Evolutionary conservation across 92 coral and sea anemone species (phyloP), one percentile per base, ranked within the genome.

Genomic region (Muricea muricata): DNA sequence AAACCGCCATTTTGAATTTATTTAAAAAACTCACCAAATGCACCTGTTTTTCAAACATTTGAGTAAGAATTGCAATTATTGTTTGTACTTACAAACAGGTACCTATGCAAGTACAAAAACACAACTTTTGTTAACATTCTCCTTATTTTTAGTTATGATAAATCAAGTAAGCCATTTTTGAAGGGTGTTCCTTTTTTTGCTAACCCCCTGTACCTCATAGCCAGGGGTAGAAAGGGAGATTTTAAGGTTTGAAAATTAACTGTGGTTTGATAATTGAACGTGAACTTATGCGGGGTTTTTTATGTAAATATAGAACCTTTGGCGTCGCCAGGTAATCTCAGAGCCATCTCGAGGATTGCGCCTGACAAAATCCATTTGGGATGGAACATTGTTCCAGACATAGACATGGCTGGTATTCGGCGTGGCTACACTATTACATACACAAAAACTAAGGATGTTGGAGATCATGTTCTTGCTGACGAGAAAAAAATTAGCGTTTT

Each of bases 391-490:
- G 75, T 68, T 37, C 75, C 75, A 1, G 46, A 68, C 41, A 6
- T 34, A 7, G 25, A 32, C 6, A 41, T 68, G 46, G 42, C 28
- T 41, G 75, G 75, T 29, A 68, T 66, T 9, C 35, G 2, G 1
- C 73, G 73, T 26, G 73, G 73, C 17, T 66, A 66, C 41, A 66
- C 73, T 10, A 66, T 66, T 31, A 30, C 40, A 1, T 66, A 66
- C 45, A 32, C 7, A 25, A 66, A 66, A 26, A 31, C 41, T 0
- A 25, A 8, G n/a, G 41, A 26, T 15, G 45, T 66, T 25, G 73
- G 73, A 32, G 40, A 25, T 5, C 29, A n/a, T 30, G 73, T 66
- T 17, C 28, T 0, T 1, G 73, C 29, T 11, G 41, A 31, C 12
- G 73, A 66, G 41, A 32, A 66, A 30, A n/a, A 26, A 30, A 17